phyloP scores from a whole-genome alignment of 2,797 vertebrate genomes.

The Hyperoplus immaculatus region DNA sequence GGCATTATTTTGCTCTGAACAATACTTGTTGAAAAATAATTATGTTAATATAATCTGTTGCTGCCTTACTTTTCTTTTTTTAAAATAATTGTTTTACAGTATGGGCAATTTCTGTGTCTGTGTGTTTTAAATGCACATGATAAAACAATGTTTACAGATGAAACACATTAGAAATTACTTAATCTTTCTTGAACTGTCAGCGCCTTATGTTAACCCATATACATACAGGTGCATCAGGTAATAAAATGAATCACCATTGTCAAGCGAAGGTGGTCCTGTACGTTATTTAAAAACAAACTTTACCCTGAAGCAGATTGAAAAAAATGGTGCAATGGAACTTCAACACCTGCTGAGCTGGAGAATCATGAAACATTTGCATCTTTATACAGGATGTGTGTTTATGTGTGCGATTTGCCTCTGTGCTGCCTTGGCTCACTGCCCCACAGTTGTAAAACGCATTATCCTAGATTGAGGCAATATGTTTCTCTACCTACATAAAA shows the following conservation, averaged over 20 bases:
- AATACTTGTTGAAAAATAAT: background rate
- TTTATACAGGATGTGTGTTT: background rate
- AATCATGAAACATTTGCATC: background rate
- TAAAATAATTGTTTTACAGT: no score
- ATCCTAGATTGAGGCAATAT: constrained; percentile 52
- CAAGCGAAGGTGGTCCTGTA: background rate
- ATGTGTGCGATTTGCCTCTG: background rate
- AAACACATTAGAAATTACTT: background rate
- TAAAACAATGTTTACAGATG: background rate
- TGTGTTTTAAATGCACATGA: no score
- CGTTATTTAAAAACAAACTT: background rate
- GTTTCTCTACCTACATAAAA: constrained; percentile 40
- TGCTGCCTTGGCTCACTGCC: constrained; percentile 13
- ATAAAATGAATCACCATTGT: background rate
- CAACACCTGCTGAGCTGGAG: constrained; percentile 7
- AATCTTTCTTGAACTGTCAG: background rate
- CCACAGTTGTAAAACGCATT: constrained; percentile 33
- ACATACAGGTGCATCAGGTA: background rate
- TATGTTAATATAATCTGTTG: no score
- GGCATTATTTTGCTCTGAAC: background rate
- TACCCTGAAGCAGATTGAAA: background rate
- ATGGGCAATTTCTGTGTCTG: background rate
- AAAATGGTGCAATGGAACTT: constrained; percentile 12
- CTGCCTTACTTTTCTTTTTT: no score
- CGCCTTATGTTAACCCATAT: background rate